Conservation (phyloP, 2,113 vertebrate species). For the Colistium nudipinnis region DNA sequence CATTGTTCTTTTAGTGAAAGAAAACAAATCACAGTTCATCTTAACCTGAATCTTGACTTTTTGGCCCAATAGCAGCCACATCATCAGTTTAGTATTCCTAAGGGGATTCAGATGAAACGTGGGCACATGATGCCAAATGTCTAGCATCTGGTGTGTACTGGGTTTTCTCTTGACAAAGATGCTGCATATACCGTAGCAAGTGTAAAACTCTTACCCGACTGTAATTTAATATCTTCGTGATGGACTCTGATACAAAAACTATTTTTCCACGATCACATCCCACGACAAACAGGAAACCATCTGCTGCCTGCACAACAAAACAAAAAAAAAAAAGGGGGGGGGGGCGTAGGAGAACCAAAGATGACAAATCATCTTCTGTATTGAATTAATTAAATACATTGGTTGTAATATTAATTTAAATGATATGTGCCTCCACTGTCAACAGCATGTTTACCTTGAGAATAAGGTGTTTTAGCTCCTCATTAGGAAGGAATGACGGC, state of each 20-base stretch:
- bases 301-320: slow-evolving; percentile 84
- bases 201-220: slow-evolving; percentile 81
- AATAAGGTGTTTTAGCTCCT: slow-evolving; percentile 88
- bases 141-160: slow-evolving; percentile 37
- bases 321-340: slow-evolving; percentile 48
- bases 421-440: background rate
- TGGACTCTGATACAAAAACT: slow-evolving; percentile 91
- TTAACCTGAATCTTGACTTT: no score
- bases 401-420: no score
- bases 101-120: no score
- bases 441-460: slow-evolving; percentile 80
- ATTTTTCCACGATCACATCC: slow-evolving; percentile 93
- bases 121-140: no score
- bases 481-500: slow-evolving; percentile 89
- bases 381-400: no score
- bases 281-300: slow-evolving; percentile 93
- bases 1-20: background rate
- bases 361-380: no score
- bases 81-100: no score
- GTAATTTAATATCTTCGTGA: slow-evolving; percentile 91
- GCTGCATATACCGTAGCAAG: slow-evolving; percentile 43
- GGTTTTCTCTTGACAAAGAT: slow-evolving; percentile 39
- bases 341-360: slow-evolving; percentile 15
- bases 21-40: no score
- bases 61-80: no score